Conservation (phyloP, 2,888 invertebrate species). For the Sinhomidia bicolor region DNA sequence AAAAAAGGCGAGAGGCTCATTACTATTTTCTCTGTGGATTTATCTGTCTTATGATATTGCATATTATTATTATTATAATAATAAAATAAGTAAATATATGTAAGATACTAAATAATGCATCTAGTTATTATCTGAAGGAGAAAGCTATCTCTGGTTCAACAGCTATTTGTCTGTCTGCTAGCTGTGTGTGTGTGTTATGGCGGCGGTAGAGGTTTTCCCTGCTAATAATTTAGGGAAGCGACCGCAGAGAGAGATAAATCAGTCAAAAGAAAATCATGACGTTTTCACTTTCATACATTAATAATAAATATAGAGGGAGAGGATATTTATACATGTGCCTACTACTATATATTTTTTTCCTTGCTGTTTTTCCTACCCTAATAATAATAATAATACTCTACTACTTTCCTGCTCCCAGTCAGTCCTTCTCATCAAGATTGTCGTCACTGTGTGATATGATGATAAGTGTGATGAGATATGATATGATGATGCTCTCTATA, state of each 20-base stretch:
- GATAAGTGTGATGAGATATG: conserved; percentile 18
- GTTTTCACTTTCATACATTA: conserved; percentile 64
- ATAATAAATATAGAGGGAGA: conserved; percentile 8
- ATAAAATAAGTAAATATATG: neutral
- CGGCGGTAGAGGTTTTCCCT: neutral
- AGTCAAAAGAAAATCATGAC: conserved; percentile 66
- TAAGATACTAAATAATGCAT: neutral
- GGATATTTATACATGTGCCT: neutral
- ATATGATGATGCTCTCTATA: neutral
- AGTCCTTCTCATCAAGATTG: neutral
- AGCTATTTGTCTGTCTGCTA: neutral
- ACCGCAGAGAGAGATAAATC: conserved; percentile 55
- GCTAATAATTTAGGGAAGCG: conserved; percentile 30
- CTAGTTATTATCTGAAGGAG: neutral
- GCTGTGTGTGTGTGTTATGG: neutral
- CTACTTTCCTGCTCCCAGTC: neutral
- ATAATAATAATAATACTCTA: neutral
- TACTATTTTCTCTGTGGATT: conserved; percentile 61
- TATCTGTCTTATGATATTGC: conserved; percentile 10
- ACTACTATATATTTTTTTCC: too few relatives aligned
- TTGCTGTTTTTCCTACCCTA: neutral
- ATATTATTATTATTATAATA: neutral
- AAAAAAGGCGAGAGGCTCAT: conserved; percentile 47
- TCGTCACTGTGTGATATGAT: conserved; percentile 21
- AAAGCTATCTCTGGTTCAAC: neutral